These are phyloP conservation scores for Chlorodrepanis virens DNA, from an alignment of 2,113 vertebrate species.

Conservation along the genomic window DNA sequence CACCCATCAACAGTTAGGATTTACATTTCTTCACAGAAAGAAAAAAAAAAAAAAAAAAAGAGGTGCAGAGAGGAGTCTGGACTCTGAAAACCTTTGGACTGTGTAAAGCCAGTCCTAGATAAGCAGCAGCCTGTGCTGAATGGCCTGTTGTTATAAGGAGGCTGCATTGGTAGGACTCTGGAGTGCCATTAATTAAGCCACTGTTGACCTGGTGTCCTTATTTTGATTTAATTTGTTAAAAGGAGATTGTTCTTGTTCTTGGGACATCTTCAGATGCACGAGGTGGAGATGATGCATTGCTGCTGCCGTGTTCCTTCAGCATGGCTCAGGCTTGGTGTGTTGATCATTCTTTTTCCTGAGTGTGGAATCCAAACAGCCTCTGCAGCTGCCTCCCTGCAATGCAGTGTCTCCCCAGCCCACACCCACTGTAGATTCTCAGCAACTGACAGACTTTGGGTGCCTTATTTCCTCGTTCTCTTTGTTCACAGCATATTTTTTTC, in stretches of 20 bases:
- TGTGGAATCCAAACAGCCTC: background rate
- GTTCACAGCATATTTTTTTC: background rate
- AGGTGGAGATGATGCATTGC: background rate
- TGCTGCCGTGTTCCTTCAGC: background rate
- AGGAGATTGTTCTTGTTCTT: background rate
- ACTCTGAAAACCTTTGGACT: background rate
- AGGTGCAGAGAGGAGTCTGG: background rate
- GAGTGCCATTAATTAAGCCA: background rate
- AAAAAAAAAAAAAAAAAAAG: background rate
- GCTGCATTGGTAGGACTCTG: background rate
- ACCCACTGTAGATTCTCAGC: background rate
- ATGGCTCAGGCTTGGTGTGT: background rate
- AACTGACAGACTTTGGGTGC: background rate
- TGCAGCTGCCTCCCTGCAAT: conserved; percentile 35
- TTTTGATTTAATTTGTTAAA: background rate
- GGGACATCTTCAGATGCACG: background rate
- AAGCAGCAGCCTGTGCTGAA: background rate
- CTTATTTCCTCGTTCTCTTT: background rate
- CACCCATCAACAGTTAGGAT: background rate
- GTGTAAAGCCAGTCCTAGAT: background rate
- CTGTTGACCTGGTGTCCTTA: background rate
- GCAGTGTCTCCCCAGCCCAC: background rate
- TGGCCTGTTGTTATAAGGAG: background rate
- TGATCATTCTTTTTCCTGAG: background rate
- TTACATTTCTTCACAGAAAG: background rate